Percentiles rank a stretch among this genome's conserved stretches.
Evolutionary conservation across 2,888 invertebrate genomes (phyloP).

Genomic region (Hoplodrina ambigua): DNA sequence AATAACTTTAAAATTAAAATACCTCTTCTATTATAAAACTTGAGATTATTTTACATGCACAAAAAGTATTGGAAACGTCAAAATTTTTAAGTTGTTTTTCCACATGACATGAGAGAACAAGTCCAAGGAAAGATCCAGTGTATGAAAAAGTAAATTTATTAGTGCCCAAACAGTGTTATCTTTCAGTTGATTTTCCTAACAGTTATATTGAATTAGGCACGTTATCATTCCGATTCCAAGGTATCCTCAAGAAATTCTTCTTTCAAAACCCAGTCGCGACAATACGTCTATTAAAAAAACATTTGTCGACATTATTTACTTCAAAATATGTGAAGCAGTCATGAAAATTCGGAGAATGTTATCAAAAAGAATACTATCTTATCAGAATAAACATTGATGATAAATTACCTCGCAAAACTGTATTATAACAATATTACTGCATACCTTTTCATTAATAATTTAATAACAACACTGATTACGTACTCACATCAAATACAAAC

Average conservation of each 20-base stretch:
- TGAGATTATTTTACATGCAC: too few species aligned
- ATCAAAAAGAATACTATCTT: constrained; percentile 37
- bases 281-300: constrained; percentile 5
- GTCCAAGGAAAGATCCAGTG: too few species aligned
- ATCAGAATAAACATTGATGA: constrained; percentile 50
- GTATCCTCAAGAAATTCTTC: not conserved
- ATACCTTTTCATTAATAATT: constrained; percentile 23
- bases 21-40: too few species aligned
- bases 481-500: constrained; percentile 2
- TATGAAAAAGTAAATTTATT: too few species aligned
- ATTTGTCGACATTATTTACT: constrained; percentile 14
- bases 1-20: too few species aligned
- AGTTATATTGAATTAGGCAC: constrained; percentile 8
- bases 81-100: too few species aligned
- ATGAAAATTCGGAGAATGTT: constrained; percentile 45
- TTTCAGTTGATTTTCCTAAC: not conserved
- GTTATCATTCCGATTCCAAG: not conserved
- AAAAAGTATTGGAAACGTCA: too few species aligned
- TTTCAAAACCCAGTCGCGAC: not conserved
- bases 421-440: constrained; percentile 18
- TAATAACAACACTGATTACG: constrained; percentile 26
- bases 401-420: constrained; percentile 19
- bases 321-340: constrained; percentile 7
- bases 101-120: too few species aligned
- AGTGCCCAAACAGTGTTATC: too few species aligned